phyloP scores from a whole-genome alignment of 1,140 invertebrate genomes.

The Eulimnadia texana region DNA sequence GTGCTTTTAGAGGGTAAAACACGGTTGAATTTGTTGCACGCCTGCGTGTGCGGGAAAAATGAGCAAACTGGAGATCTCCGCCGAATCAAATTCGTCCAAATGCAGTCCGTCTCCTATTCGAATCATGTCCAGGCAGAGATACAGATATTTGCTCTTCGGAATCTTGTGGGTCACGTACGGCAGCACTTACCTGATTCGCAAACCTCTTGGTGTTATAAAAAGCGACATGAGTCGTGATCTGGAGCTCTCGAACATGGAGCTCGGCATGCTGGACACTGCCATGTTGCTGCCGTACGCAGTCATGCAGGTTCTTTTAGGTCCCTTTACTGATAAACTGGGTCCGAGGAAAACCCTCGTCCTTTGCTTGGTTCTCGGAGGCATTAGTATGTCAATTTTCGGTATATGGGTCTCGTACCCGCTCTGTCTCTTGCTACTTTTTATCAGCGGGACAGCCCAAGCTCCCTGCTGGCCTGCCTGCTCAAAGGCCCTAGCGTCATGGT shows the following conservation, averaged over 20 bases:
- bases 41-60: no score
- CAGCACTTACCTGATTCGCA: constrained; percentile 33
- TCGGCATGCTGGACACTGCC: constrained; percentile 35
- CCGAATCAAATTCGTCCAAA: no score
- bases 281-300: constrained; percentile 37
- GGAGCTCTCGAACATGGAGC: constrained; percentile 25
- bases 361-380: constrained; percentile 30
- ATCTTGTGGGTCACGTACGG: constrained; percentile 34
- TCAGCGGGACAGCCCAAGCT: constrained; percentile 35
- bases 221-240: constrained; percentile 29
- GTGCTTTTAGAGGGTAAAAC: no score
- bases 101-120: neutral
- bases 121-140: constrained; percentile 13
- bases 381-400: constrained; percentile 35
- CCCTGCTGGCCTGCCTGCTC: constrained; percentile 35
- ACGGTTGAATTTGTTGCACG: no score
- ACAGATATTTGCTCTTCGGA: constrained; percentile 27
- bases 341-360: constrained; percentile 31
- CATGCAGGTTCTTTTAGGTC: constrained; percentile 33
- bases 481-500: constrained; percentile 34
- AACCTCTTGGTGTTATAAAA: constrained; percentile 36
- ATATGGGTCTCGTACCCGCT: constrained; percentile 28
- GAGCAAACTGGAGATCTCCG: no score
- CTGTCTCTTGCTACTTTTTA: constrained; percentile 30
- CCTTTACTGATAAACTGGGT: constrained; percentile 33